Conservation (phyloP, 2,797 vertebrate genomes). For the Siniperca obscura region DNA sequence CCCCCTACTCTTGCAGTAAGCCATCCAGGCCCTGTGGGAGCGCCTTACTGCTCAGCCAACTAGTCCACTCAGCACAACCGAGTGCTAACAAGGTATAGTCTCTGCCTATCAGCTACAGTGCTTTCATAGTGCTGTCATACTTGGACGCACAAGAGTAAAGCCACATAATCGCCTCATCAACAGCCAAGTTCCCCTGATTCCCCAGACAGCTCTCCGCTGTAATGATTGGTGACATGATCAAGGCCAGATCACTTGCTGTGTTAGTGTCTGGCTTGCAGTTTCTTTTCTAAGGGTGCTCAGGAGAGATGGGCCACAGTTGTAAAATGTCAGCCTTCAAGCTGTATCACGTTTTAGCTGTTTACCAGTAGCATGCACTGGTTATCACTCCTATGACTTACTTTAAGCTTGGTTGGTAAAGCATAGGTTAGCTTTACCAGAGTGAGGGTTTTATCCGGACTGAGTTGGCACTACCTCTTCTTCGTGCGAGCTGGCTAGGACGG, state of each 20-base stretch:
- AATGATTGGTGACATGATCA: conserved; percentile 84
- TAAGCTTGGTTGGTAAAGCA: conserved; percentile 36
- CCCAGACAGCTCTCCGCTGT: conserved; percentile 70
- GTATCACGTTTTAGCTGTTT: conserved; percentile 45
- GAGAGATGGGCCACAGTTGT: conserved; percentile 65
- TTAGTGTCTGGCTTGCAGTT: conserved; percentile 77
- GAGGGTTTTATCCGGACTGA: conserved; percentile 25
- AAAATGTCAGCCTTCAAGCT: conserved; percentile 66
- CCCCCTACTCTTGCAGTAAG: conserved; percentile 65
- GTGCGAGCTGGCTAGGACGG: conserved; percentile 17
- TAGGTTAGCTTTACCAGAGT: conserved; percentile 11
- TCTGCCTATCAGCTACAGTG: conserved; percentile 64
- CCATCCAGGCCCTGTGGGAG: conserved; percentile 65
- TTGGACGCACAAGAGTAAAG: conserved; percentile 76
- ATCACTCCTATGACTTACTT: conserved; percentile 23
- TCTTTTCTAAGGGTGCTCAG: conserved; percentile 64
- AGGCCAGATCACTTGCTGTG: conserved; percentile 74
- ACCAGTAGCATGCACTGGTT: conserved; percentile 6
- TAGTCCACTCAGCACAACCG: conserved; percentile 79
- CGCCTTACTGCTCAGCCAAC: conserved; percentile 66
- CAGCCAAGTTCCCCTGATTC: conserved; percentile 75
- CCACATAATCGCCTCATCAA: conserved; percentile 85
- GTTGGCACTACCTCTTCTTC: conserved; percentile 19
- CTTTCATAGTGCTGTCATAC: conserved; percentile 77
- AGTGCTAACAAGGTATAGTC: conserved; percentile 80